Evolutionary conservation across 1,140 invertebrate species (phyloP).

Genomic region (Apolygus lucorum): DNA sequence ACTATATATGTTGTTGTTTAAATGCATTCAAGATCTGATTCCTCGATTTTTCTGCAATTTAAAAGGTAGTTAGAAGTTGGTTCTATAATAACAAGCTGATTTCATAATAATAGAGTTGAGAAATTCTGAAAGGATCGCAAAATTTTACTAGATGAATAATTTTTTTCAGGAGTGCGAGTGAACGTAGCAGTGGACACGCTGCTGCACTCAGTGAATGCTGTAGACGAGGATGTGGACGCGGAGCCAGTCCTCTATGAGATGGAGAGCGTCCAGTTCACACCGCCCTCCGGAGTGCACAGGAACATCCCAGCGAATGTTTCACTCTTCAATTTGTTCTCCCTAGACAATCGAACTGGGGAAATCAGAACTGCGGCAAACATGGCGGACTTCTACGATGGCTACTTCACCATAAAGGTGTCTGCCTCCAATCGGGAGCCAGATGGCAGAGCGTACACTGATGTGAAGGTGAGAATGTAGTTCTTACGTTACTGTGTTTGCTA

Average conservation of each 20-base stretch:
- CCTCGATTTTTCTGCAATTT: too few species aligned
- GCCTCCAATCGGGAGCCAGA: slow-evolving; percentile 52
- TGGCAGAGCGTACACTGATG: slow-evolving; percentile 43
- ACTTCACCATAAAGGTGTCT: slow-evolving; percentile 51
- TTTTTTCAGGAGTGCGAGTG: slow-evolving; percentile 50
- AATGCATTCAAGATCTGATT: too few species aligned
- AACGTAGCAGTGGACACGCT: slow-evolving; percentile 65
- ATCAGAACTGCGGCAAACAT: slow-evolving; percentile 58
- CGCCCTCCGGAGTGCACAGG: slow-evolving; percentile 35
- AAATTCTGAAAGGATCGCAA: too few species aligned
- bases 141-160: neutral
- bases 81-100: too few species aligned
- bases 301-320: slow-evolving; percentile 38
- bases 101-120: too few species aligned
- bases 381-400: slow-evolving; percentile 59
- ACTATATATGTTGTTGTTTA: too few species aligned
- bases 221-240: slow-evolving; percentile 57
- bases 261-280: slow-evolving; percentile 53
- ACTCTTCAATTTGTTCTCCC: slow-evolving; percentile 39
- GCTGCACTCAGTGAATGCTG: slow-evolving; percentile 55
- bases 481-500: too few species aligned
- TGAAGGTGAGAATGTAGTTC: slow-evolving; percentile 49
- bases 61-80: too few species aligned
- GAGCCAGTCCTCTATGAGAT: slow-evolving; percentile 54
- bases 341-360: slow-evolving; percentile 58